Conservation (phyloP, 2,888 invertebrate species). For the Schizaphis graminum region DNA sequence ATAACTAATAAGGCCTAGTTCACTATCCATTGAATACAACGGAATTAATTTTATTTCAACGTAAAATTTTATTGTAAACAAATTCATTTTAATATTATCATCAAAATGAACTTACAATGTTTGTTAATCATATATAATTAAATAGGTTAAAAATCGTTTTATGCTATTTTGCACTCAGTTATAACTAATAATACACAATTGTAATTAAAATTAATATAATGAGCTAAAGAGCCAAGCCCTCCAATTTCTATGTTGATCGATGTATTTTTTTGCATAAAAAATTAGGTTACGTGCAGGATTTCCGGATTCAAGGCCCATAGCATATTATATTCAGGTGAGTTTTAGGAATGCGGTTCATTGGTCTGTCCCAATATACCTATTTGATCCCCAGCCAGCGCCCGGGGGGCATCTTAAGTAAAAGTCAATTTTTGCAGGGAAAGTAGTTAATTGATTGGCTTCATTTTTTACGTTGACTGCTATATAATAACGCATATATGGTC, state of each 20-base stretch:
- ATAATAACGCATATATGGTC: slow-evolving; percentile 18
- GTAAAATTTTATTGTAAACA: background rate
- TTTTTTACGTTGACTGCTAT: slow-evolving; percentile 19
- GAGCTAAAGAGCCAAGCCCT: background rate
- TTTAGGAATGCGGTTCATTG: slow-evolving; percentile 46
- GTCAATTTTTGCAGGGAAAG: slow-evolving; percentile 64
- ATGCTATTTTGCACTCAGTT: background rate
- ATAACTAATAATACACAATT: background rate
- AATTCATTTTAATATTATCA: background rate
- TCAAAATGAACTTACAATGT: background rate
- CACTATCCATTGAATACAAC: background rate
- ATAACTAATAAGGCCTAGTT: background rate
- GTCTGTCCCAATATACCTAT: slow-evolving; percentile 26
- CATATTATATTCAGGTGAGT: background rate
- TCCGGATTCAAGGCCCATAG: slow-evolving; percentile 29
- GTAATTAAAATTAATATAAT: background rate
- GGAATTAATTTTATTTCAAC: background rate
- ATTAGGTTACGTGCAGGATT: slow-evolving; percentile 37
- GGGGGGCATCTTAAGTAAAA: slow-evolving; percentile 51
- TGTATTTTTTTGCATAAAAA: background rate
- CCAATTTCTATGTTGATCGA: background rate
- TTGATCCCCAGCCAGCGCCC: slow-evolving; percentile 22
- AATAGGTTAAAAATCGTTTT: background rate
- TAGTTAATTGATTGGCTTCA: slow-evolving; percentile 51
- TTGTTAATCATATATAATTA: background rate